Conservation (phyloP, 2,797 vertebrate species). For the Bradypodion ventrale region DNA sequence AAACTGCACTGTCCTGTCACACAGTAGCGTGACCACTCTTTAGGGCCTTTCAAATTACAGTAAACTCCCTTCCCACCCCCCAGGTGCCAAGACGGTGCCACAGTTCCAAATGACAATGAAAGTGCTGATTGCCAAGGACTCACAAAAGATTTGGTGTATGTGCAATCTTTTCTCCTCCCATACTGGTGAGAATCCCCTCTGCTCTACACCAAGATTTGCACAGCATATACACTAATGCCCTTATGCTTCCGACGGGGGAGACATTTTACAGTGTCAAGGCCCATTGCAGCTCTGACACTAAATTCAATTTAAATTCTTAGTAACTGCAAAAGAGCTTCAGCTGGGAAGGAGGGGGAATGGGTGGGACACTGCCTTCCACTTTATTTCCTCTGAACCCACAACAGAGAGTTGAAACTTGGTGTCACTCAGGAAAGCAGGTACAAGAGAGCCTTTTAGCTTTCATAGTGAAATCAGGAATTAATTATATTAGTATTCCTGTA, state of each 20-base stretch:
- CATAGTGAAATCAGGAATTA: not conserved
- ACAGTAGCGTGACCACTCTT: not conserved
- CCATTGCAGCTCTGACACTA: constrained; percentile 6
- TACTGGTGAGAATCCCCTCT: not conserved
- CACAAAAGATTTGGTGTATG: constrained; percentile 9
- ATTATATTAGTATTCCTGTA: not conserved
- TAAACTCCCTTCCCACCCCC: not conserved
- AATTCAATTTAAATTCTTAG: not conserved
- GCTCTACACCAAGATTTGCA: constrained; percentile 12
- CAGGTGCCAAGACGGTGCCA: not conserved
- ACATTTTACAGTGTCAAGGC: not conserved
- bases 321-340: constrained; percentile 1
- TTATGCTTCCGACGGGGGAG: constrained; percentile 7
- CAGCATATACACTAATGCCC: constrained; percentile 4
- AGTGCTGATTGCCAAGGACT: constrained; percentile 16
- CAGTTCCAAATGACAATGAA: constrained; percentile 19
- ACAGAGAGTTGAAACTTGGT: not conserved
- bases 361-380: not conserved
- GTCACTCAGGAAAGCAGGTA: not conserved
- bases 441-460: not conserved
- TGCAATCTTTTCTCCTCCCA: constrained; percentile 4
- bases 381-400: not conserved
- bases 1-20: constrained; percentile 20
- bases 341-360: not conserved
- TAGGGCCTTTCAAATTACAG: constrained; percentile 3